A percentile compares a stretch with the other conserved stretches of the same genome.
Conservation (phyloP, 2,113 vertebrate species). For the Sitta europaea region DNA sequence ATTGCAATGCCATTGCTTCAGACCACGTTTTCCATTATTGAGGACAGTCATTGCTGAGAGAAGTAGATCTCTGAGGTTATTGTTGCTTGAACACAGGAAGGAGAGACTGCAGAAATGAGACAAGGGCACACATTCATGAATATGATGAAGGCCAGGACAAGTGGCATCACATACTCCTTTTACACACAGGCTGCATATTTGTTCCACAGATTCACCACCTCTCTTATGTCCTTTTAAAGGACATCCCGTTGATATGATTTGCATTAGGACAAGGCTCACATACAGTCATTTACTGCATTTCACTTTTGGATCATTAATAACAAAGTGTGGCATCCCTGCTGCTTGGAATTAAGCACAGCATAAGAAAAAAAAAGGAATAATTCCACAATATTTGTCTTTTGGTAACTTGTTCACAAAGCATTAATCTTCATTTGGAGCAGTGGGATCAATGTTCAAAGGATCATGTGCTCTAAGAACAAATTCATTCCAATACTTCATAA, state of each 20-base stretch:
- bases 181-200: background rate
- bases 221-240: background rate
- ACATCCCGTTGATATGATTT: background rate
- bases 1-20: background rate
- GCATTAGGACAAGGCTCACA: background rate
- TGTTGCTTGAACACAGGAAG: background rate
- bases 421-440: background rate
- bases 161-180: background rate
- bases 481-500: background rate
- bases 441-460: background rate
- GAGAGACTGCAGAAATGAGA: background rate
- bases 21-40: background rate
- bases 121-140: background rate
- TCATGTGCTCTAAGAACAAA: background rate
- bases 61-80: background rate
- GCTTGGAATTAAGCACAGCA: background rate
- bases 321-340: background rate
- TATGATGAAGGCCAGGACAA: background rate
- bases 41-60: rapidly evolving
- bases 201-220: background rate
- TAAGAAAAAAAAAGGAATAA: background rate
- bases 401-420: background rate
- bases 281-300: background rate
- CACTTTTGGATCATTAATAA: background rate
- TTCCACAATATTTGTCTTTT: background rate